These are phyloP conservation scores for Cinclus cinclus DNA, from an alignment of 2,113 vertebrate genomes.

Conservation along the genomic window DNA sequence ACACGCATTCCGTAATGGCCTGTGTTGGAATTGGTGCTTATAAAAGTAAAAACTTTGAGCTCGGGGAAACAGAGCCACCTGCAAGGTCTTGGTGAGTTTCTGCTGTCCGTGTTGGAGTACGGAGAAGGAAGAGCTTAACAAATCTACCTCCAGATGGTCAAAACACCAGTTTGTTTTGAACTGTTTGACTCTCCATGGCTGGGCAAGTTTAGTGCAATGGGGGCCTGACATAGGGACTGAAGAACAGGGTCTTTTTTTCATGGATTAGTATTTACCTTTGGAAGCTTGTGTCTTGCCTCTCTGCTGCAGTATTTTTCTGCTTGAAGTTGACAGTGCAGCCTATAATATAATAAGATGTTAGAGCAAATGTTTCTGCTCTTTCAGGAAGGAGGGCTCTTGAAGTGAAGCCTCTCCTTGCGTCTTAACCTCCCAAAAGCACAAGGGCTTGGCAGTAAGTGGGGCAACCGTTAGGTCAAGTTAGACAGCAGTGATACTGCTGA, in stretches of 20 bases:
- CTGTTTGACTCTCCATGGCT: fast-evolving
- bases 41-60: neutral
- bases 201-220: neutral
- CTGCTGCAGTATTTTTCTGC: neutral
- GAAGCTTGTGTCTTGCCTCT: neutral
- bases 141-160: neutral
- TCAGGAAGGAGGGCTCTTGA: neutral
- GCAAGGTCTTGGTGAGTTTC: neutral
- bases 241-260: neutral
- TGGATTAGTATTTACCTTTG: neutral
- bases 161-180: neutral
- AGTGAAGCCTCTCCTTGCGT: neutral
- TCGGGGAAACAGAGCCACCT: neutral
- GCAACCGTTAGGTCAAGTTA: neutral
- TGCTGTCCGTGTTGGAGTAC: neutral
- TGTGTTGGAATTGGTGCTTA: neutral
- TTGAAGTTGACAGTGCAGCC: neutral
- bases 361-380: neutral
- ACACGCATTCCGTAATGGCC: neutral
- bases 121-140: neutral
- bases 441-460: neutral
- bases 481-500: neutral
- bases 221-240: neutral
- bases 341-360: neutral
- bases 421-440: constrained; percentile 7